Percentiles rank a stretch among this genome's conserved stretches.
These are phyloP conservation scores for Oncorhynchus kisutch DNA, from an alignment of 2,113 vertebrate genomes.

Conservation along the genomic window DNA sequence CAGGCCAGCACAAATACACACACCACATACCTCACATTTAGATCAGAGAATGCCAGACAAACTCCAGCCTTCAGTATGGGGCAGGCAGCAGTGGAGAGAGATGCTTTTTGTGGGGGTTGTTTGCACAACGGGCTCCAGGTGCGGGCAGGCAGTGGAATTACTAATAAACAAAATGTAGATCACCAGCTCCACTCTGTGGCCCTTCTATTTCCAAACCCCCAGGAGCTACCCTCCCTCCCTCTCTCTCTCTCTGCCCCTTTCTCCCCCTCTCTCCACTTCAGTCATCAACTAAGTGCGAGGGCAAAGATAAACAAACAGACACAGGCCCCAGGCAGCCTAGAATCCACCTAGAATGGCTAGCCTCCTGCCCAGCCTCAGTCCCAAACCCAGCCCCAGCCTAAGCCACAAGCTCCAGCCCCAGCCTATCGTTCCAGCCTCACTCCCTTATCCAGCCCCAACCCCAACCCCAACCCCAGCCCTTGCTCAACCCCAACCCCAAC, in stretches of 20 bases:
- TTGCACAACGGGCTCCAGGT: slow-evolving; percentile 37
- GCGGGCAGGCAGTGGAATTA: slow-evolving; percentile 35
- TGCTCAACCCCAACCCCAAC: background rate
- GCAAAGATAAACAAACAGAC: slow-evolving; percentile 15
- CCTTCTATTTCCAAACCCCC: slow-evolving; percentile 41
- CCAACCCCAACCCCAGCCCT: background rate
- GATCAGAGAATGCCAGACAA: background rate
- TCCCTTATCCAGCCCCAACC: background rate
- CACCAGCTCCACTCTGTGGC: slow-evolving; percentile 46
- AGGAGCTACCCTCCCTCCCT: slow-evolving; percentile 20
- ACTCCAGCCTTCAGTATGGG: background rate
- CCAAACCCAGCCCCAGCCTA: background rate
- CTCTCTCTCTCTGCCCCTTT: slow-evolving; percentile 16
- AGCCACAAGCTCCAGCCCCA: background rate
- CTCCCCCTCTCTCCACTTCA: slow-evolving; percentile 9
- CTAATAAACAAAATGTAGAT: slow-evolving; percentile 65
- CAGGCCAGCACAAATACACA: slow-evolving; percentile 18
- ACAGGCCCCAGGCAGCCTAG: background rate
- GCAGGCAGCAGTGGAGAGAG: slow-evolving; percentile 31
- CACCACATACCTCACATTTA: slow-evolving; percentile 18
- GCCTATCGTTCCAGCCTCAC: background rate
- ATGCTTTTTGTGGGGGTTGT: slow-evolving; percentile 42
- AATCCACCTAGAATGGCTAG: no score
- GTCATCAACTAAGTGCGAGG: slow-evolving; percentile 12
- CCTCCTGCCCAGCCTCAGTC: background rate